Conservation (phyloP, 2,113 vertebrate species). For the Spea bombifrons region DNA sequence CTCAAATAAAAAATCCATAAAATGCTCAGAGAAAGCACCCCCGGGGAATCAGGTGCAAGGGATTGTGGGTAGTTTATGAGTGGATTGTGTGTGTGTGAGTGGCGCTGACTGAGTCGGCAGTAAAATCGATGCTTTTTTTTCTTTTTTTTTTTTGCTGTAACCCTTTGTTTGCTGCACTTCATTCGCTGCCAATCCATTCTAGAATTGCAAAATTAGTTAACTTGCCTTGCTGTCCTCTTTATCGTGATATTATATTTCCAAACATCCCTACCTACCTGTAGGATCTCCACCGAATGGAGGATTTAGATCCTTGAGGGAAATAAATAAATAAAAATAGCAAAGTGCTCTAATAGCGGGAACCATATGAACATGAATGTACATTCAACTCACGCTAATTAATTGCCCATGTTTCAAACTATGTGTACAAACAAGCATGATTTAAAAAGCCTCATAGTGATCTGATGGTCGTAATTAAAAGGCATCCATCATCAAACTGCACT, state of each 20-base stretch:
- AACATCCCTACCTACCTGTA: too few relatives aligned
- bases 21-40: slow-evolving; percentile 40
- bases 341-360: not conserved
- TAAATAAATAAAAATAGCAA: not conserved
- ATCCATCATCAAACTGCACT: slow-evolving; percentile 28
- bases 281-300: too few relatives aligned
- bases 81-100: slow-evolving; percentile 42
- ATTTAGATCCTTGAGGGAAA: too few relatives aligned
- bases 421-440: slow-evolving; percentile 27
- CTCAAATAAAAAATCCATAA: slow-evolving; percentile 52
- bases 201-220: too few relatives aligned
- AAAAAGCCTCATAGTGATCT: slow-evolving; percentile 26
- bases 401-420: not conserved
- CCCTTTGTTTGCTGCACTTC: slow-evolving; percentile 4
- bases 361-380: not conserved
- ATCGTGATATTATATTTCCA: too few relatives aligned
- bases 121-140: slow-evolving; percentile 49
- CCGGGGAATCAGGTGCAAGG: slow-evolving; percentile 35
- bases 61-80: slow-evolving; percentile 46
- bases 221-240: too few relatives aligned
- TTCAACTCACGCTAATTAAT: slow-evolving; percentile 23
- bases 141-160: slow-evolving; percentile 26
- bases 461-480: slow-evolving; percentile 23
- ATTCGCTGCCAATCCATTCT: not conserved
- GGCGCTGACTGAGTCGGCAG: slow-evolving; percentile 34